Conservation (phyloP, 1,140 invertebrate genomes). For the Potamilus streckersoni region DNA sequence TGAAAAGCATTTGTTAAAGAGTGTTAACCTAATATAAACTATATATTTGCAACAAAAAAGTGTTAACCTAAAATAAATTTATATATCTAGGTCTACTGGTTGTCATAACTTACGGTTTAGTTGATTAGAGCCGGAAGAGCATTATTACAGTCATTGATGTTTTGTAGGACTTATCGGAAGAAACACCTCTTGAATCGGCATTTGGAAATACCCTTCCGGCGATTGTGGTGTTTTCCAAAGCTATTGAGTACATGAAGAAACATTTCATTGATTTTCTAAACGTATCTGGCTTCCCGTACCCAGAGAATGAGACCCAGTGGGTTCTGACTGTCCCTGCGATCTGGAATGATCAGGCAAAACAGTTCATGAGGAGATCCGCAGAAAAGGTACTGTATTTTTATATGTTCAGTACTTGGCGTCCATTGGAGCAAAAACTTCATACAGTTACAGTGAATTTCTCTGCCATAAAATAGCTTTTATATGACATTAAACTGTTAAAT, state of each 20-base stretch:
- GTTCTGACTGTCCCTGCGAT: constrained; percentile 30
- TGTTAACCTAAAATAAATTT: too few species aligned
- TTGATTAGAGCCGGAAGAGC: too few species aligned
- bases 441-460: too few species aligned
- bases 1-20: too few species aligned
- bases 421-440: too few species aligned
- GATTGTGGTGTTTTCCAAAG: constrained; percentile 15
- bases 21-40: too few species aligned
- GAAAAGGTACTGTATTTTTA: constrained; percentile 4
- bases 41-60: too few species aligned
- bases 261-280: constrained; percentile 10
- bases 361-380: constrained; percentile 24
- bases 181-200: constrained; percentile 18
- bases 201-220: constrained; percentile 10
- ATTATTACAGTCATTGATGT: neutral
- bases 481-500: too few species aligned
- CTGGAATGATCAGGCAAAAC: constrained; percentile 24
- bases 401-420: too few species aligned
- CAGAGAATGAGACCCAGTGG: constrained; percentile 20
- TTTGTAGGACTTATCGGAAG: constrained; percentile 7
- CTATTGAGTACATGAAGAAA: constrained; percentile 25
- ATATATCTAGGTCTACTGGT: too few species aligned
- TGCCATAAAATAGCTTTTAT: too few species aligned
- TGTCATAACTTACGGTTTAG: too few species aligned
- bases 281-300: constrained; percentile 1